Evolutionary conservation across 2,888 invertebrate species (phyloP), one percentile per base, ranked within the genome.

Genomic region (Acrobasis suavella): DNA sequence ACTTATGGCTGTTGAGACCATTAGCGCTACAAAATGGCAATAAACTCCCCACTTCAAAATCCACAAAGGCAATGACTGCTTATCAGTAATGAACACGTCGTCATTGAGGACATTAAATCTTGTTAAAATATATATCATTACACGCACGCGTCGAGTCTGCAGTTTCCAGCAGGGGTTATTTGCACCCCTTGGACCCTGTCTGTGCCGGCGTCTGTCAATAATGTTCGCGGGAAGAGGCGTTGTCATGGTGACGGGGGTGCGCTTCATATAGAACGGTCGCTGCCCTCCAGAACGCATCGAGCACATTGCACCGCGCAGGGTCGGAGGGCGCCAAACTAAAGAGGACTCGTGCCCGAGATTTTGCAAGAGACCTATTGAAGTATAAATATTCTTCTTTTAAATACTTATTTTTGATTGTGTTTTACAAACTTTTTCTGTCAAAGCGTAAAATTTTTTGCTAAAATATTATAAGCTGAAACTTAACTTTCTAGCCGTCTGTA

Each of bases 171-270:
- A 64, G 72, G 76, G 80, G 79, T 72, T 60, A 75, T 64, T 69
- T 65, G 68, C 69, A 58, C 70, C 75, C 74, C 72, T 76, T 75
- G 10, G 38, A 60, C 59, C 58, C 78, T 74, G 83, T 85, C 86
- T 85, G 82, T 80, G 75, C 78, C 78, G 75, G 75, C 72, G 85
- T 81, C 86, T 87, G 87, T 89, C 89, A 87, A 90, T 87, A 85
- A 80, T 82, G 82, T 86, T 85, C 81, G 81, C 83, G 80, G 81
- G 82, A 81, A 83, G 82, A 82, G 85, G 87, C 82, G 90, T 92
- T 83, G 87, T 82, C 89, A 91, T 91, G 82, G 81, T 75, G 71
- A 92, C 91, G 77, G 79, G 86, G 86, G 86, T 85, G 84, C 78
- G 77, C 79, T 85, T 83, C 79, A 77, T 76, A 75, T 76, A 72